Base-by-base conservation (phyloP, 2,113 vertebrate genomes). In the Scophthalmus maximus region DNA sequence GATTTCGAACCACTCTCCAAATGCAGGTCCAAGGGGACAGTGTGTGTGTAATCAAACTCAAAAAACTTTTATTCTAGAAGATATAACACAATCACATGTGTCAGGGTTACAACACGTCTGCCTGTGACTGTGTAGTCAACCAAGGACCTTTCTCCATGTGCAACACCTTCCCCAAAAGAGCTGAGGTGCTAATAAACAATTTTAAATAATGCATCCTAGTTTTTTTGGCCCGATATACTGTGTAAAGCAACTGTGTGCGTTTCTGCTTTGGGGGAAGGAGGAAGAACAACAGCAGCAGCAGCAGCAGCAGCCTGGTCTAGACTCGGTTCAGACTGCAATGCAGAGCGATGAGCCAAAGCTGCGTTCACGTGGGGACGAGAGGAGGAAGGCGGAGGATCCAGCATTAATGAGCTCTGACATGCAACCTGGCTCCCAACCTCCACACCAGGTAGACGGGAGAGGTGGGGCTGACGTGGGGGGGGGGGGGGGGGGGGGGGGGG, bases 241-340 rank as follows among this genome's bases (percentile, higher is more conserved):
- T 68, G 80, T 67, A 85, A 77, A 83, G 70, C 68, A 70, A 61
- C 56, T 70, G 36, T 68, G 69, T 59, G n/a, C n/a, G n/a, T n/a
- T n/a, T 22, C 73, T 27, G 81, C 76, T 71, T 38, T 20, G 78
- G n/a, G n/a, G n/a, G n/a, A n/a, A 76, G 52, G 36, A 8, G 60
- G 72, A 11, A 32, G 56, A 61, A 47, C 70, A 74, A n/a, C n/a
- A n/a, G n/a, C n/a, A n/a, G n/a, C n/a, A n/a, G n/a, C n/a, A n/a
- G n/a, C n/a, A n/a, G n/a, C n/a, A n/a, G n/a, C 44, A 78, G 64
- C 58, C 86, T 55, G 68, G 81, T 84, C 81, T 78, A 79, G 74
- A 78, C 81, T 71, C 49, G 42, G 58, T 70, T 78, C 81, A 88
- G 71, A 88, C 89, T 91, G 91, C 91, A 93, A 81, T 91, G 91